A percentile compares a stretch with the other conserved stretches of the same genome.
These are phyloP conservation scores for Lamellibrachia luymesi DNA, from an alignment of 1,140 invertebrate genomes.

Conservation along the genomic window DNA sequence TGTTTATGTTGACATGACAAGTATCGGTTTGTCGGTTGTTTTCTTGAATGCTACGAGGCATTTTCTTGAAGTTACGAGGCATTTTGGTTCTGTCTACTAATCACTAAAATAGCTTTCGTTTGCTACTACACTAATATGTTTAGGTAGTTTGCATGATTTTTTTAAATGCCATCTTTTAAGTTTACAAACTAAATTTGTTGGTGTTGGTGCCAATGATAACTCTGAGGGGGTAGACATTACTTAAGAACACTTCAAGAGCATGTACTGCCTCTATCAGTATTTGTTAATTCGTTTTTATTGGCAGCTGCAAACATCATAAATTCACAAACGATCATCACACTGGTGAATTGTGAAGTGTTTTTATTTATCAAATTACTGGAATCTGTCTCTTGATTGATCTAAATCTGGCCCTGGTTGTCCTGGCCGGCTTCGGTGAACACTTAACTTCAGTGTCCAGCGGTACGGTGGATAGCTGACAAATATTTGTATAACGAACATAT, in stretches of 20 bases:
- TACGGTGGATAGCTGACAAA: no score
- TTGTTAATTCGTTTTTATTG: neutral
- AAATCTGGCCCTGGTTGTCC: neutral
- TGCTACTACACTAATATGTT: neutral
- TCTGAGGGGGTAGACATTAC: no score
- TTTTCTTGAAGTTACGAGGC: neutral
- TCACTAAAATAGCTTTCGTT: neutral
- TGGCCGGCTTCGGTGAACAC: neutral
- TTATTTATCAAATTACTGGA: neutral
- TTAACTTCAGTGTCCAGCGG: no score
- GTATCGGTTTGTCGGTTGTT: neutral
- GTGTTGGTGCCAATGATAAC: no score
- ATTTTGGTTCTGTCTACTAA: neutral
- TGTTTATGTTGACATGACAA: neutral
- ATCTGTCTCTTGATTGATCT: no score
- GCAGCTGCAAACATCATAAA: neutral
- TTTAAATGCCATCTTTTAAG: neutral
- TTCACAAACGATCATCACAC: neutral
- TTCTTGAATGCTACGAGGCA: neutral
- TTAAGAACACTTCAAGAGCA: neutral
- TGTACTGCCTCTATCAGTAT: neutral
- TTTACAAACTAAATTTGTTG: neutral
- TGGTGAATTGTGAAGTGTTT: neutral
- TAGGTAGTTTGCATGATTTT: neutral
- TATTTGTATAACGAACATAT: neutral